Evolutionary conservation across 2,888 invertebrate species (phyloP), one percentile per base, ranked within the genome.

Genomic region (Orthosia cruda): DNA sequence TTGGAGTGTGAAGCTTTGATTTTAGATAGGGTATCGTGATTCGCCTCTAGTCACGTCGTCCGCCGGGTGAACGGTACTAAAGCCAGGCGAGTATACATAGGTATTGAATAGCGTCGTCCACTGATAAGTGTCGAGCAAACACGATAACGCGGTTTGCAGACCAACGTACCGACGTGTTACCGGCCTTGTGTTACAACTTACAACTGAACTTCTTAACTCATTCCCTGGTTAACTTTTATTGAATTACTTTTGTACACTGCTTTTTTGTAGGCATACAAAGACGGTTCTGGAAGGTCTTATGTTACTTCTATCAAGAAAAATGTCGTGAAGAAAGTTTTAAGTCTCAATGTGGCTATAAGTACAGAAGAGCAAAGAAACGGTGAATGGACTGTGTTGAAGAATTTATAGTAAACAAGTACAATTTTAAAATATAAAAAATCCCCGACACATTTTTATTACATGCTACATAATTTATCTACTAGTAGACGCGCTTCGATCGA

Each of bases 111-210:
- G 84, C 84, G 64, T 80, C 84, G 84, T 77, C 74, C 82, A 81
- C 88, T 92, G 92, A 93, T 93, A 92, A 92, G 90, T 90, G 90
- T 75, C 81, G 84, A 85, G 87, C 88, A 92, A 91, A 92, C 90
- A 91, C 87, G 93, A 93, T 93, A 93, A 92, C 88, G 84, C 71
- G 59, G 72, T 85, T 86, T 84, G 84, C 85, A 76, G 80, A 83
- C 84, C 68, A 82, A 81, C 79, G 80, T 81, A 83, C 84, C 68
- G 81, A 81, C 80, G 80, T 81, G 65, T 70, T 68, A 67, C 74
- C 66, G 72, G 71, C 83, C 80, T 83, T 86, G 75, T 71, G 61
- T 63, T 74, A 32, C 55, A 70, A 80, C 40, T 63, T 76, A 47
- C 49, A 61, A 80, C 70, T 62, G 49, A 73, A 79, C 65, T 66